Evolutionary conservation across 2,888 invertebrate genomes (phyloP), one percentile per base, ranked within the genome.

Genomic region (Amblyjoppa proteus): DNA sequence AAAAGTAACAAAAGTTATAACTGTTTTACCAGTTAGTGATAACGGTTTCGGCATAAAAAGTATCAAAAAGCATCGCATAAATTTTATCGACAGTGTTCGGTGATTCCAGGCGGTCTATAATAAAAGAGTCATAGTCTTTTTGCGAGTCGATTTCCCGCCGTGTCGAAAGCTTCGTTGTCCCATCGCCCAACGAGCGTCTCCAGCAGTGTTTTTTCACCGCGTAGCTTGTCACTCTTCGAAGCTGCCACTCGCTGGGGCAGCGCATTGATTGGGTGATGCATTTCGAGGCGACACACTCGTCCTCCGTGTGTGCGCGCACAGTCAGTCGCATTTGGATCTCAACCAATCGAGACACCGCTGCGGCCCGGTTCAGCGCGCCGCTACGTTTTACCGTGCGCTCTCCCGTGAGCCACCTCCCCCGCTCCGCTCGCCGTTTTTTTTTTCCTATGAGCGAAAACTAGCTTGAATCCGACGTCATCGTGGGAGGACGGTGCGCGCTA

Each of bases 191-290:
- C 6, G 34, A 1, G 6, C 34, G 6, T 34, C 16, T 25, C 16
- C 0, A 5, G 3, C 31, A 4, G 49, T 53, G 31, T 16, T 34
- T 64, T 64, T 64, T n/a, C 0, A 31, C 34, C 31, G 16, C 34
- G 1, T 7, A n/a, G 31, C 4, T 49, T 16, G 34, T 9, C 49
- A 34, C 51, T 25, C 38, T 34, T 66, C 13, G 16, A 11, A 25
- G 66, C 13, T 16, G n/a, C 38, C 66, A 20, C 51, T 13, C 76
- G 34, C 38, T 25, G 25, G 38, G 7, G 9, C 28, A 38, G 66
- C 66, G 34, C 76, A 66, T 76, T 66, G 76, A 76, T 76, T 76
- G 76, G 76, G 76, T 7, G 16, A 34, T 66, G 76, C 64, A 64
- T 64, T 75, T 13, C 25, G 58, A 58, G 25, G 4, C 41, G 11